Evolutionary conservation across 2,888 invertebrate genomes (phyloP), one percentile per base, ranked within the genome.

Genomic region (Penaeus monodon): DNA sequence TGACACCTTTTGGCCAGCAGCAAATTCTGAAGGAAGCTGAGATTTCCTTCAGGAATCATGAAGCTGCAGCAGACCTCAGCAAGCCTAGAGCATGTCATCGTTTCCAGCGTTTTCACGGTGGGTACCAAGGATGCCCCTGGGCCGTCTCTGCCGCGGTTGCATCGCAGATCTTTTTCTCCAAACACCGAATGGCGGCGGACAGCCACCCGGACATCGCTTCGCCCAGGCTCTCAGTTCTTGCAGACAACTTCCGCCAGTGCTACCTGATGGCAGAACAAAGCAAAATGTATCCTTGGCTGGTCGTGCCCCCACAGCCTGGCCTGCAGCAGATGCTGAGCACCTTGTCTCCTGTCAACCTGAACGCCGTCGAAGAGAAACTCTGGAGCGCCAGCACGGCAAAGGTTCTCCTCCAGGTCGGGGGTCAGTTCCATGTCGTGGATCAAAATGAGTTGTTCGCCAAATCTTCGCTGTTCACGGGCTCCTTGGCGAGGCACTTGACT

Each of bases 31-130:
- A 79, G 14, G 68, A 64, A 10, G 64, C 73, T 22, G 65, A 33
- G 20, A 70, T 86, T 2, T 86, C 86, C 7, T 86, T 86, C 73
- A 83, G 44, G 65, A 86, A 86, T 65, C 86, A 86, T 73, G 44
- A 33, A 14, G 49, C 68, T 3, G 82, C 86, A 38, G 22, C 7
- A 29, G 76, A 66, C 29, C 10, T 33, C 33, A 76, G n/a, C 14
- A 27, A 7, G 17, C 68, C 63, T 3, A 78, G 82, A n/a, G 70
- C 63, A 33, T 85, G 85, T 27, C 79, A 80, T 64, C 49, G 85
- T 22, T 80, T 63, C 73, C 81, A 73, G 63, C n/a, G 24, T 14
- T 77, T 38, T 20, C 14, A 8, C 14, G 4, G 57, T 57, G 0
- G 17, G 27, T n/a, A 10, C 57, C 38, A 77, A 44, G 22, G 0